Conservation (phyloP, 1,140 invertebrate species). For the Pseudomyrmex dendroicus region DNA sequence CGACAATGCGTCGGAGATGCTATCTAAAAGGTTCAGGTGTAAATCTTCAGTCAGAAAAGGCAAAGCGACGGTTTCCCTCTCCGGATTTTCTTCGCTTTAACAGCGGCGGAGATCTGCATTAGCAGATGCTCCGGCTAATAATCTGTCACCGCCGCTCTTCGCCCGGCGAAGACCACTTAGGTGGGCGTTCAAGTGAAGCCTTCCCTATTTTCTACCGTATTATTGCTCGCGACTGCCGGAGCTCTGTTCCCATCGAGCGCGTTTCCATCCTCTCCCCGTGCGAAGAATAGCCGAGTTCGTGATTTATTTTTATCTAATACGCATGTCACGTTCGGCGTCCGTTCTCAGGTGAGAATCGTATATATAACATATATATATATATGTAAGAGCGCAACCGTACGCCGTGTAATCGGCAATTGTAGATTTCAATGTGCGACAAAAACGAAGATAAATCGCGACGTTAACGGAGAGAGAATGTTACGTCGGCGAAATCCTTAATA, state of each 20-base stretch:
- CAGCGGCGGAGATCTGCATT: constrained; percentile 61
- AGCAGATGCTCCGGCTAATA: constrained; percentile 63
- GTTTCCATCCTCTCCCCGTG: background rate
- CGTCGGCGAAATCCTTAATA: background rate
- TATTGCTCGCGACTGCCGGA: constrained; percentile 19
- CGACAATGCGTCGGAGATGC: constrained; percentile 67
- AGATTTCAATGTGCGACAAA: background rate
- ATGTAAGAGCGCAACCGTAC: background rate
- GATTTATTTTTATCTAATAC: background rate
- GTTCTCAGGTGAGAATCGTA: background rate
- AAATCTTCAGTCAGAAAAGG: constrained; percentile 47
- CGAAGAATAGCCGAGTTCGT: background rate
- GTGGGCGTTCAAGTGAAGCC: constrained; percentile 36
- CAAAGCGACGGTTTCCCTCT: constrained; percentile 23
- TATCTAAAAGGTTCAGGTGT: constrained; percentile 67
- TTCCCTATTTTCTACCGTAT: constrained; percentile 36
- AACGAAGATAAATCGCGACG: background rate
- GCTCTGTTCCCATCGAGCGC: background rate
- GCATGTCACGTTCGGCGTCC: background rate
- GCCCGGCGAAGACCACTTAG: constrained; percentile 56
- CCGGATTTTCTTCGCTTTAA: constrained; percentile 21
- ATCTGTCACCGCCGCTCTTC: constrained; percentile 56
- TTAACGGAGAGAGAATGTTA: background rate
- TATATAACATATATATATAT: background rate
- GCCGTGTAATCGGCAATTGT: background rate